Base-by-base conservation (phyloP, 2,113 vertebrate species). In the Syrmaticus mikado region DNA sequence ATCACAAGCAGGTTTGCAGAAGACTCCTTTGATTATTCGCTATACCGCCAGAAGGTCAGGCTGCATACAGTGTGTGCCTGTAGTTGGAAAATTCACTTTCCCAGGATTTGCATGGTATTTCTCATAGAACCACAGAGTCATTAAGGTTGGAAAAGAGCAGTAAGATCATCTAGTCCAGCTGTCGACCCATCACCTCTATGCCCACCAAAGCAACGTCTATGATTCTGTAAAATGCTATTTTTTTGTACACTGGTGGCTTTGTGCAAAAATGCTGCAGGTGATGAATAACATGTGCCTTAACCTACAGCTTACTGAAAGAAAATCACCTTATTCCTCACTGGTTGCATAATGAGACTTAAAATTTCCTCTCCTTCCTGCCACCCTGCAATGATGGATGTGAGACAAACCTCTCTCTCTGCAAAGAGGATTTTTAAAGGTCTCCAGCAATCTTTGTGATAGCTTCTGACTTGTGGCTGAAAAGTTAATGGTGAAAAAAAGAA, bases 11-110 rank as follows among this genome's bases (percentile, higher is more conserved):
- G 60, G 60, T 82, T 85, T 92, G 60, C 84, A 53, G 76, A 86
- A 90, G 53, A 46, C 75, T 75, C 75, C 83, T 94, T 85, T 85
- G 40, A 83, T 95, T 85, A 85, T 34, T 62, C 45, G 61, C 82
- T 89, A 36, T 55, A 66, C n/a, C 58, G 74, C 41, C 80, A 90
- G 73, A 57, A 93, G 86, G 88, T 95, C 92, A 87, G 76, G 73
- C 40, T 82, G 61, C 68, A 81, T 22, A 53, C 11, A 0, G 41
- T 2, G 30, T 18, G 50, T 48, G 70, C 32, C 45, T 41, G 32
- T 50, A 61, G 57, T 83, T 68, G 83, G 76, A 93, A 91, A 96
- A 58, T 40, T 61, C n/a, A 74, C 7, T 6, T 18, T 57, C 15
- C 27, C 70, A 13, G 34, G 46, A 83, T 94, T 58, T 91, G 82